Evolutionary conservation across 1,140 invertebrate species (phyloP).

Genomic region (Galleria mellonella): DNA sequence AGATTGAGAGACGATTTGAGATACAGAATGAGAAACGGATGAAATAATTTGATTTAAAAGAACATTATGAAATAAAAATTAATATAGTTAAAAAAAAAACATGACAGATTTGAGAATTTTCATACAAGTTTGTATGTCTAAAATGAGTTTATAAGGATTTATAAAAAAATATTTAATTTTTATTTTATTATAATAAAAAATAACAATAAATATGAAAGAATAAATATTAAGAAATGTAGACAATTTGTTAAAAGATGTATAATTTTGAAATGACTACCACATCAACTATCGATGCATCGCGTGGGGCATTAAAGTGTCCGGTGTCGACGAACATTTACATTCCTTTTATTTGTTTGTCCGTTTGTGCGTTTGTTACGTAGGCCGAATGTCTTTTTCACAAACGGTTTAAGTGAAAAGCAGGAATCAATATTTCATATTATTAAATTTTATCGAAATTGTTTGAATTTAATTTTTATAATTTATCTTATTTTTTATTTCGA

Average conservation of each 20-base stretch:
- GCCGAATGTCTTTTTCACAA: conserved; percentile 10
- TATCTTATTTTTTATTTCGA: neutral
- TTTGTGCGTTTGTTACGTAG: conserved; percentile 17
- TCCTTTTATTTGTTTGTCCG: conserved; percentile 23
- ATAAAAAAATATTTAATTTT: too few relatives aligned
- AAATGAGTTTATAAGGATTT: too few relatives aligned
- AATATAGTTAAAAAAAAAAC: too few relatives aligned
- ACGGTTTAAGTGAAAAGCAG: conserved; percentile 3
- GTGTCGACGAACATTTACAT: conserved; percentile 18
- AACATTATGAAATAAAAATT: too few relatives aligned
- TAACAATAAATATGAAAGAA: too few relatives aligned
- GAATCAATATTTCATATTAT: neutral
- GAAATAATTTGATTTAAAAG: too few relatives aligned
- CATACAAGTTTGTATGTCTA: too few relatives aligned
- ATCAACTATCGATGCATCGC: conserved; percentile 15
- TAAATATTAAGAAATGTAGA: too few relatives aligned
- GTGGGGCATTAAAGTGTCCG: conserved; percentile 25
- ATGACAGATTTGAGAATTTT: too few relatives aligned
- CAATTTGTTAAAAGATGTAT: conserved; percentile 1
- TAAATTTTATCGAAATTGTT: neutral
- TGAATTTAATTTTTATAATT: neutral
- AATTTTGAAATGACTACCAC: neutral
- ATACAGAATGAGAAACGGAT: too few relatives aligned
- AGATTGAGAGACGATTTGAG: too few relatives aligned
- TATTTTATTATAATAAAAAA: too few relatives aligned